phyloP scores from a whole-genome alignment of 2,888 invertebrate genomes.

The Ischnus inquisitorius region DNA sequence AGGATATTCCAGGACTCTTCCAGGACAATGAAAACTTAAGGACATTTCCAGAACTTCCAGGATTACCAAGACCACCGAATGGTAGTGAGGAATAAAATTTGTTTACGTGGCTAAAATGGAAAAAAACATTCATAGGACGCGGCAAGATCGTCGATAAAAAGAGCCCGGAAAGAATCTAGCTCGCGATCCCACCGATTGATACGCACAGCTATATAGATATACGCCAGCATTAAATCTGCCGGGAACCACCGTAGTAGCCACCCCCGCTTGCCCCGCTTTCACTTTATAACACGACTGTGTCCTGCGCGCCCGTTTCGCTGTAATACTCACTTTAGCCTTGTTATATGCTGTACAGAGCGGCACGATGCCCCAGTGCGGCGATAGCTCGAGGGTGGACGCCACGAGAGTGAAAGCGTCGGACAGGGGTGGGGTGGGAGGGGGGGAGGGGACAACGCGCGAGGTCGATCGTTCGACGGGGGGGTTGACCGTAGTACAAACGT shows the following conservation, averaged over 20 bases:
- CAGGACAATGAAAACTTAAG: no score
- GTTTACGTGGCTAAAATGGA: constrained; percentile 18
- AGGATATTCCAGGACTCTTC: no score
- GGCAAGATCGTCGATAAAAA: constrained; percentile 49
- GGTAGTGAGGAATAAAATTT: background rate
- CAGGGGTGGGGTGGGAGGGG: no score
- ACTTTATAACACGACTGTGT: constrained; percentile 36
- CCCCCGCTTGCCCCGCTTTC: constrained; percentile 66
- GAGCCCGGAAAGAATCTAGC: constrained; percentile 20
- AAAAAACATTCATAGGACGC: constrained; percentile 53
- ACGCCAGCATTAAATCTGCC: constrained; percentile 81
- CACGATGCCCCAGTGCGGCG: constrained; percentile 40
- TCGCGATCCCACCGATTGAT: constrained; percentile 72
- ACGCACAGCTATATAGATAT: constrained; percentile 49
- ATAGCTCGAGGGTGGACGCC: constrained; percentile 57
- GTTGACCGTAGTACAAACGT: constrained; percentile 11
- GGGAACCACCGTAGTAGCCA: constrained; percentile 67
- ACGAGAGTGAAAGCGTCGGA: constrained; percentile 53
- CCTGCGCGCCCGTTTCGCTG: background rate
- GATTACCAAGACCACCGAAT: no score
- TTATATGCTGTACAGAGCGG: background rate
- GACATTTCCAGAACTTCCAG: no score
- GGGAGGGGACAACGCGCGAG: constrained; percentile 61
- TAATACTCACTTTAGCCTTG: constrained; percentile 7
- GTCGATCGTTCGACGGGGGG: constrained; percentile 49